These are phyloP conservation scores for Melinaea menophilus DNA, from an alignment of 2,888 invertebrate species.

Conservation along the genomic window DNA sequence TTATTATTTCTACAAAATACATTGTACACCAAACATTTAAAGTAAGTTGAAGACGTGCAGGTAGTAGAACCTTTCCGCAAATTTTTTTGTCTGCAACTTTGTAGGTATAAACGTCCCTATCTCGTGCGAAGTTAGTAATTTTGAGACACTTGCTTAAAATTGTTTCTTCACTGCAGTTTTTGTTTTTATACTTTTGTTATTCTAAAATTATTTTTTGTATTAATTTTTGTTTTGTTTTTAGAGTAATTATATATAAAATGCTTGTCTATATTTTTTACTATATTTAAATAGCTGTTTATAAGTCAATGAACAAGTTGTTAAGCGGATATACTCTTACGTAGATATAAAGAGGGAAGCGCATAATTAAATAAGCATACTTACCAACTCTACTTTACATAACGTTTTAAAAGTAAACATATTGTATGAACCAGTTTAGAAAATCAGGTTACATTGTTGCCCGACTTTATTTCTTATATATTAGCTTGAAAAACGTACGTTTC, in stretches of 20 bases:
- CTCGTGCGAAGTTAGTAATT: constrained; percentile 40
- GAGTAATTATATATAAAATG: not conserved
- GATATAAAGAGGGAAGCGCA: not conserved
- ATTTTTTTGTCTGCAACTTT: constrained; percentile 59
- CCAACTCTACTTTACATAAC: not conserved
- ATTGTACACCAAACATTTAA: constrained; percentile 10
- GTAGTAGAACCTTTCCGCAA: constrained; percentile 63
- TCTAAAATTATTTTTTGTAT: not conserved
- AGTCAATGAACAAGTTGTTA: constrained; percentile 1
- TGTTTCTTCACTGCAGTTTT: constrained; percentile 25
- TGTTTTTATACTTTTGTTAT: not conserved
- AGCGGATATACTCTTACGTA: not conserved
- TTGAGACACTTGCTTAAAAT: constrained; percentile 50
- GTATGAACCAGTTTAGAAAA: not conserved
- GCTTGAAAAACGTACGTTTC: too few relatives aligned
- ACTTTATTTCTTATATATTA: too few relatives aligned
- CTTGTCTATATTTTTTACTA: not conserved
- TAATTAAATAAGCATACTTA: constrained; percentile 5
- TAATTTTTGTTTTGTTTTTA: not conserved
- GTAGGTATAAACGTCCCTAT: constrained; percentile 46
- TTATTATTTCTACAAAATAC: too few relatives aligned
- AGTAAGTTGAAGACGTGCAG: constrained; percentile 47
- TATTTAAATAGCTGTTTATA: not conserved
- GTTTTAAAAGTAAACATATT: constrained; percentile 1
- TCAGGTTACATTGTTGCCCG: not conserved